phyloP scores from a whole-genome alignment of 1,140 invertebrate genomes.

The Lerema accius region DNA sequence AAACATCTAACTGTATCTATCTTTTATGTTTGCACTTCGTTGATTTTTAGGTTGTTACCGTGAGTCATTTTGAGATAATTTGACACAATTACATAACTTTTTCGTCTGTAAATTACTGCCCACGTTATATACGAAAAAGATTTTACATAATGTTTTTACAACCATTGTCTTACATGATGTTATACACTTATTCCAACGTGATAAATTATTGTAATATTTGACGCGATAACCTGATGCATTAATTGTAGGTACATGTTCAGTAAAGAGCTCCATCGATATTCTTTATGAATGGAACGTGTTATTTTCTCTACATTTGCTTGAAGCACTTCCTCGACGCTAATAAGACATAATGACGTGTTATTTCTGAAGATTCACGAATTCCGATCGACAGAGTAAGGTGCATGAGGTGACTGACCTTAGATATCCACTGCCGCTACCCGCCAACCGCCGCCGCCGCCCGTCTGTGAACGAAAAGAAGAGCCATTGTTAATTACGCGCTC shows the following conservation, averaged over 20 bases:
- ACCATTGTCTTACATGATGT: too few species aligned
- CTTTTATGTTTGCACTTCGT: constrained; percentile 69
- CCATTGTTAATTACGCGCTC: constrained; percentile 62
- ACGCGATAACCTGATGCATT: constrained; percentile 37
- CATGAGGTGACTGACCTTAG: constrained; percentile 71
- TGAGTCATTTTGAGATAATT: constrained; percentile 54
- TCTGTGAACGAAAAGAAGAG: constrained; percentile 68
- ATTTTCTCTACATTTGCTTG: constrained; percentile 66
- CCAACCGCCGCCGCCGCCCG: constrained; percentile 54
- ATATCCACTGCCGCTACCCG: constrained; percentile 60
- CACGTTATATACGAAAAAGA: too few species aligned
- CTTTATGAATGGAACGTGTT: constrained; percentile 50
- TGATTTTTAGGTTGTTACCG: constrained; percentile 61
- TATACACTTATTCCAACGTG: too few species aligned
- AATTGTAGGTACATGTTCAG: constrained; percentile 55
- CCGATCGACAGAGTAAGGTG: constrained; percentile 65
- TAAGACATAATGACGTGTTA: constrained; percentile 74
- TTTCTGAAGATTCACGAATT: constrained; percentile 76
- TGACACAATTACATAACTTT: constrained; percentile 47
- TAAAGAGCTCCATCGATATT: constrained; percentile 55
- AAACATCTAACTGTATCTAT: constrained; percentile 70
- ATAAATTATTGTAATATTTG: too few species aligned
- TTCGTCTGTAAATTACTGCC: constrained; percentile 42
- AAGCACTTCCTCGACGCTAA: constrained; percentile 72
- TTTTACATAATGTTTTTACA: too few species aligned